Evolutionary conservation across 2,113 vertebrate genomes (phyloP).

Genomic region (Colossoma macropomum): DNA sequence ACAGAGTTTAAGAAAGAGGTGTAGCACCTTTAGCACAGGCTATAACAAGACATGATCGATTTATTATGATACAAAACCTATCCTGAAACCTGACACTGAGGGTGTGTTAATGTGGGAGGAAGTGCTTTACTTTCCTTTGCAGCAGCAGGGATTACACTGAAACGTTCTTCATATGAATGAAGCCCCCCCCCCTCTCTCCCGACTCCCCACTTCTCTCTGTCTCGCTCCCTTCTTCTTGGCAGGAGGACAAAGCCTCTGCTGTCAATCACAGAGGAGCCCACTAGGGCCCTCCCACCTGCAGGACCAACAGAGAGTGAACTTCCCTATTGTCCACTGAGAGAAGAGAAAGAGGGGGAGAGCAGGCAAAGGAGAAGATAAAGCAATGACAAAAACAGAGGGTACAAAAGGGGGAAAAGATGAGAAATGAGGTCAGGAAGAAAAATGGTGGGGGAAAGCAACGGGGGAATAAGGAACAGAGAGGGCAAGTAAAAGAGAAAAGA

Average conservation of each 20-base stretch:
- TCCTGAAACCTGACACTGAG: not conserved
- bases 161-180: slow-evolving; percentile 62
- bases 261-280: slow-evolving; percentile 65
- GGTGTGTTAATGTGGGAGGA: not conserved
- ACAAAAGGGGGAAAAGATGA: slow-evolving; percentile 37
- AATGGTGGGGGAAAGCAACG: slow-evolving; percentile 20
- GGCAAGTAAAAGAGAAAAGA: slow-evolving; percentile 18
- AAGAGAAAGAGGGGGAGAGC: slow-evolving; percentile 37
- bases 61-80: not conserved
- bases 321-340: slow-evolving; percentile 66
- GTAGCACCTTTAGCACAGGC: not conserved
- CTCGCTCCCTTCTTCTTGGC: slow-evolving; percentile 67
- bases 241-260: slow-evolving; percentile 69
- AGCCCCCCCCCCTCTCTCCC: slow-evolving; percentile 47
- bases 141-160: slow-evolving; percentile 44
- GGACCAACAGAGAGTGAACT: slow-evolving; percentile 57
- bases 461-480: slow-evolving; percentile 30
- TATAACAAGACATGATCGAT: not conserved
- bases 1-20: not conserved
- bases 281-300: slow-evolving; percentile 38
- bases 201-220: slow-evolving; percentile 41
- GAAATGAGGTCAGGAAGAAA: slow-evolving; percentile 39
- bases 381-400: slow-evolving; percentile 18
- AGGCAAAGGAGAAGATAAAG: slow-evolving; percentile 29
- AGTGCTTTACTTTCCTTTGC: not conserved